Evolutionary conservation across 2,797 vertebrate species (phyloP), one percentile per base, ranked within the genome.

Genomic region (Pogonophryne albipinna): DNA sequence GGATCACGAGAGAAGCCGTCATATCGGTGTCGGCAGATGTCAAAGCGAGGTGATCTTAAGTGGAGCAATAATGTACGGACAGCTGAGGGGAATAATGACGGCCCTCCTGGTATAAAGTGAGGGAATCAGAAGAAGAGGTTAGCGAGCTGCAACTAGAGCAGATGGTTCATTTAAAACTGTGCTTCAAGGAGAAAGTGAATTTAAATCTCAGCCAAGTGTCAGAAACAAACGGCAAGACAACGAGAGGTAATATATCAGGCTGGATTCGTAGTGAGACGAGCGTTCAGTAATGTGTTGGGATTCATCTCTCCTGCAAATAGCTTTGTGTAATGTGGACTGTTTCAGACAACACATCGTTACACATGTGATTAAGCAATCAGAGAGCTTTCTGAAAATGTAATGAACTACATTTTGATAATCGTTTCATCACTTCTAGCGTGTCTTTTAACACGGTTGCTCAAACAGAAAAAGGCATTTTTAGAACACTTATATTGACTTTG

Each of bases 11-110:
- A 80, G 76, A 80, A 76, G 78, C 62, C 63, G 73, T 72, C 74
- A 87, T 87, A 90, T 90, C 80, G 60, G 69, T 74, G 76, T 61
- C 55, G 80, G 70, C 78, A 80, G 82, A 81, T 78, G 82, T 91
- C 83, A 88, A 79, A 75, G 73, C 55, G 41, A 45, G 73, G 38
- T 1, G 10, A 45, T 47, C 34, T 65, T 68, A 59, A 6, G 34
- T 59, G 76, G 17, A 49, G 62, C 52, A 67, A 71, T 87, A 73
- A 84, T 53, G n/a, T 65, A 50, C 42, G 60, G n/a, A 49, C 71
- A 38, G 73, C 78, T 52, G 76, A 74, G 71, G 58, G 50, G 62
- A 65, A 83, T 79, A 82, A 83, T 80, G 73, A 84, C 71, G 38
- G 64, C 45, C 70, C 49, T 38, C 70, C 49, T 38, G 79, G 83